Evolutionary conservation across 1,140 invertebrate species (phyloP), one percentile per base, ranked within the genome.

Genomic region (Nixonia krombeini): DNA sequence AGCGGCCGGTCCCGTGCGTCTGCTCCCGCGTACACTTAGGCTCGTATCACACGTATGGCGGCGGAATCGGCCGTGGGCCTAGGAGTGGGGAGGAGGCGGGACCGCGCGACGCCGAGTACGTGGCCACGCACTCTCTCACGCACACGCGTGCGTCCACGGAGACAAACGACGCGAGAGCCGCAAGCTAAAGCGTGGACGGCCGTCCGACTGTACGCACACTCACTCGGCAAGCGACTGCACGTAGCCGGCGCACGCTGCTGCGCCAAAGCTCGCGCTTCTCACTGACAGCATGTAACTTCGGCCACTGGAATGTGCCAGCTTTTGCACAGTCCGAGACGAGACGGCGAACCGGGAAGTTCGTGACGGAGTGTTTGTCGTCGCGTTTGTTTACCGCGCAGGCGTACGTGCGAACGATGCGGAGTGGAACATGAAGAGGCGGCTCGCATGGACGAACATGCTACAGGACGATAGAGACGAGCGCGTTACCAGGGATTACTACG

Each of bases 271-370:
- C n/a, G n/a, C n/a, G n/a, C n/a, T n/a, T n/a, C n/a, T n/a, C n/a
- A n/a, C n/a, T n/a, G n/a, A n/a, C n/a, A n/a, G 80, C 80, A 82
- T 84, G 82, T 82, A 84, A 84, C 78, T 82, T 82, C 79, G 73
- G 72, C 80, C 82, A 82, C 76, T 84, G 81, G 82, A 84, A 82
- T 81, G 79, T 77, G 78, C 78, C 80, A 78, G 77, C 77, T 77
- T 76, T 77, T 76, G 78, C 81, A 82, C 82, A 85, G 83, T 85
- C 82, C 82, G 78, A 84, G 76, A 79, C 78, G 78, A 84, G 82
- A 81, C 82, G 77, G 77, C 83, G 82, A 82, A 81, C 81, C 80
- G 83, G 80, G 76, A 78, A 82, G 82, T 82, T 83, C 71, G 70
- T 75, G 52, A 47, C 57, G 41, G 41, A 23, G 21, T 12, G 12